Evolutionary conservation across 2,113 vertebrate genomes (phyloP).

Genomic region (Antigone vipio): DNA sequence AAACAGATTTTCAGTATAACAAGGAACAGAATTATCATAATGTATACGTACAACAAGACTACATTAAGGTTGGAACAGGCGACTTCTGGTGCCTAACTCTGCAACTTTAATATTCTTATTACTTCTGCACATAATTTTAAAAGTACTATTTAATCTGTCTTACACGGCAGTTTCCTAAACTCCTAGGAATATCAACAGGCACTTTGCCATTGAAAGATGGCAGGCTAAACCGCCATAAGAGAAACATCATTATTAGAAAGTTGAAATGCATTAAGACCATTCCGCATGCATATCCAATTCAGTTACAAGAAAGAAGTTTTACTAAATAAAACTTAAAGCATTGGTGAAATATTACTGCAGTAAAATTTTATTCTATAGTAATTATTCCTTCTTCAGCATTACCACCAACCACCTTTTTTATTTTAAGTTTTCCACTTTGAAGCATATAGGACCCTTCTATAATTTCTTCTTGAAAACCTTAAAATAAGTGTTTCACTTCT

Average conservation of each 20-base stretch:
- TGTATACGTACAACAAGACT: slow-evolving; percentile 61
- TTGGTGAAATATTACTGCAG: background rate
- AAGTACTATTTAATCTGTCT: slow-evolving; percentile 5
- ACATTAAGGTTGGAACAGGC: slow-evolving; percentile 56
- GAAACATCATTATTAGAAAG: background rate
- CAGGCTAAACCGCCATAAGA: background rate
- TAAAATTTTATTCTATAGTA: background rate
- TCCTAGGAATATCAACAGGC: slow-evolving; percentile 21
- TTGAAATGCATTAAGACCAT: background rate
- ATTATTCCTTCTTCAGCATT: background rate
- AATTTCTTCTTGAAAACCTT: background rate
- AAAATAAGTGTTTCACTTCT: background rate
- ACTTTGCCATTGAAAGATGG: background rate
- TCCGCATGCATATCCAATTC: background rate
- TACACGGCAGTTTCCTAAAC: background rate
- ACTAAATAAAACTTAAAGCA: background rate
- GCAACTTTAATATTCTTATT: slow-evolving; percentile 54
- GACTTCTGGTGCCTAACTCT: slow-evolving; percentile 46
- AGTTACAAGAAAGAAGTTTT: background rate
- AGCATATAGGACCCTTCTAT: background rate
- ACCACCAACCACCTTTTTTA: background rate
- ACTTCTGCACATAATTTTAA: slow-evolving; percentile 27
- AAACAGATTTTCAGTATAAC: slow-evolving; percentile 66
- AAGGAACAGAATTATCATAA: slow-evolving; percentile 65
- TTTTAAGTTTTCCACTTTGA: background rate